Evolutionary conservation across 2,888 invertebrate species (phyloP), one percentile per base, ranked within the genome.

Genomic region (Capitulum mitella): DNA sequence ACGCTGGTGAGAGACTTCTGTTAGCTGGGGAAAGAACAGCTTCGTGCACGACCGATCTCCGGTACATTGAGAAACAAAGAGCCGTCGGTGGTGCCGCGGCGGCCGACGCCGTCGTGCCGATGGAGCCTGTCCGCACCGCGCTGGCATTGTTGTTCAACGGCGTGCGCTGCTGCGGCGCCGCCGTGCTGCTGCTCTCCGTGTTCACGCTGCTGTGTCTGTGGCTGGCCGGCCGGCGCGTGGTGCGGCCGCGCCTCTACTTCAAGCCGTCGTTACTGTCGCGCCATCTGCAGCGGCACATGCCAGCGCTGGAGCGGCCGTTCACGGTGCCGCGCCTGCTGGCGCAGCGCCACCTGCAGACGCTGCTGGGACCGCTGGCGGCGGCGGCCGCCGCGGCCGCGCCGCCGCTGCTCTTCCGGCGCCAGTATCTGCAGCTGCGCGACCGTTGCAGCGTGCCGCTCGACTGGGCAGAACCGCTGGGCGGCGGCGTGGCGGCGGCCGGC

Each of bases 241-340:
- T 58, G 58, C 58, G 58, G 58, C 58, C 58, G 58, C 58, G 58
- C 2, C 58, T 58, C 58, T 58, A 58, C 58, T 58, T 58, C 58
- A 58, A 58, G n/a, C 58, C 58, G n/a, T 58, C 58, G 10, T 58
- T 29, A 6, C 58, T 58, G n/a, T 58, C 58, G 10, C 58, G 58
- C 8, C 58, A 58, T 29, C 58, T 58, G n/a, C 58, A 58, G 58
- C 58, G 58, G 29, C 58, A 58, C 29, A 58, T 58, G 58, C 10
- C 58, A 0, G 58, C 58, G 8, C 58, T 58, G 58, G 58, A 58
- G 58, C 58, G 58, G 29, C 58, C 58, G n/a, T 58, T 58, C 58
- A 58, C n/a, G n/a, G 58, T 58, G 3, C 58, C 58, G 8, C 58
- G 58, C 12, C 58, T 58, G 58, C 58, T 58, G 58, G n/a, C 29